Evolutionary conservation across 30 jellyfish, hydroid and myxozoan genomes (phyloP).

Genomic region (Aurelia aurita complex sp. Pacific): DNA sequence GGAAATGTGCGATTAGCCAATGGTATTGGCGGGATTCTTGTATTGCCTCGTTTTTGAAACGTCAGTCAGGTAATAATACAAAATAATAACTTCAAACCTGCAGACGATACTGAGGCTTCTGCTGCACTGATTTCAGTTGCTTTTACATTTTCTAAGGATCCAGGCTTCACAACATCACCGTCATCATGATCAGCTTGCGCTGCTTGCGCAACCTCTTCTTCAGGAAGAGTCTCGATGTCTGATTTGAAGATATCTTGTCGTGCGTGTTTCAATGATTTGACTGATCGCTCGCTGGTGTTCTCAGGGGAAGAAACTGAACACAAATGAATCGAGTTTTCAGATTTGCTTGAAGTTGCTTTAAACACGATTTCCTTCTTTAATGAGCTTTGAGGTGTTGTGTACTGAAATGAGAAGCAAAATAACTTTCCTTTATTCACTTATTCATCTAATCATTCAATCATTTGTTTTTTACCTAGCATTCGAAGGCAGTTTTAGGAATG

Average conservation of each 20-base stretch:
- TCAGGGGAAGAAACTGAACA: constrained; percentile 33
- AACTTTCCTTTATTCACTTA: neutral
- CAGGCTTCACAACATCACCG: neutral
- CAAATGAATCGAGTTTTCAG: constrained; percentile 1
- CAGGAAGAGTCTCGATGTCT: constrained; percentile 17
- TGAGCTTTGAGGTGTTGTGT: constrained; percentile 35
- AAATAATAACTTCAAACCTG: constrained; percentile 16
- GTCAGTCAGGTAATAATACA: too few species aligned
- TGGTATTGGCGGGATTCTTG: too few species aligned
- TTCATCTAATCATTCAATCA: too few species aligned
- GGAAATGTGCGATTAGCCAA: too few species aligned
- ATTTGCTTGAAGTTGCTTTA: constrained; percentile 9
- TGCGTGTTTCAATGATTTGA: neutral
- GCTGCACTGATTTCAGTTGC: neutral
- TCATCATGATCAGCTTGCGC: neutral
- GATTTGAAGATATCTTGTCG: neutral
- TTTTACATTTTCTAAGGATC: neutral
- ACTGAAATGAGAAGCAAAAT: constrained; percentile 13
- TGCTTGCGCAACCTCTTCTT: constrained; percentile 20
- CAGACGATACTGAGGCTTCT: constrained; percentile 49
- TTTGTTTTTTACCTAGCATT: too few species aligned
- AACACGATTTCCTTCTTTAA: constrained; percentile 10
- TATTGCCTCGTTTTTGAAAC: too few species aligned
- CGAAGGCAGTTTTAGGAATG: too few species aligned
- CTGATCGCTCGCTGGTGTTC: constrained; percentile 21